A percentile compares a stretch with the other conserved stretches of the same genome.
These are phyloP conservation scores for Bombus superbus DNA, from an alignment of 1,140 invertebrate species.

Conservation along the genomic window DNA sequence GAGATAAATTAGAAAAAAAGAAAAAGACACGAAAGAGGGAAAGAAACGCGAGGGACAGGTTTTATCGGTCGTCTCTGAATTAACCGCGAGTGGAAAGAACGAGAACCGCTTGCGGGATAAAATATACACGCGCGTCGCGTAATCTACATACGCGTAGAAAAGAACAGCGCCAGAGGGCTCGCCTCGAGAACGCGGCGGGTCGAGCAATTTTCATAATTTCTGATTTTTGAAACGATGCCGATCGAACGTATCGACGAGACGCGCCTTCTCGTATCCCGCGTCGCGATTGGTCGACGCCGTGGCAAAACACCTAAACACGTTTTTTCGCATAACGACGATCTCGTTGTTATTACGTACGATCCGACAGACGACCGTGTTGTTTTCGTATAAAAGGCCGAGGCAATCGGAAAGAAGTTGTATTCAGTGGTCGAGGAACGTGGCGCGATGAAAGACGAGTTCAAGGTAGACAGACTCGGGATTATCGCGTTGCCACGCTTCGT, in stretches of 20 bases:
- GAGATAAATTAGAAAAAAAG: no score
- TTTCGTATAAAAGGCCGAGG: conserved; percentile 68
- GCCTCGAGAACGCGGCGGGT: not conserved
- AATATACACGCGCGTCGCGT: no score
- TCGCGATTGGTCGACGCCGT: conserved; percentile 53
- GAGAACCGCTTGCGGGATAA: no score
- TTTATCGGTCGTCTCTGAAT: not conserved
- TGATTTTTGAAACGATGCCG: not conserved
- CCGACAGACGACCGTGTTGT: conserved; percentile 40
- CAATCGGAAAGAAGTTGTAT: conserved; percentile 21
- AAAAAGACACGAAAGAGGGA: not conserved
- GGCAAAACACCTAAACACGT: conserved; percentile 69
- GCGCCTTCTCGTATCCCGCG: conserved; percentile 56
- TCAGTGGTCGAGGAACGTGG: conserved; percentile 5
- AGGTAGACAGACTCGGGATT: conserved; percentile 59
- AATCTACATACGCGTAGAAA: not conserved
- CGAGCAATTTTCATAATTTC: conserved; percentile 51
- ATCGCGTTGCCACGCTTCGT: not conserved
- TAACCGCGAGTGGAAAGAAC: no score
- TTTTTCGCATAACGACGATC: conserved; percentile 67
- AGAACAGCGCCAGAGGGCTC: conserved; percentile 23
- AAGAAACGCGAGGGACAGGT: not conserved
- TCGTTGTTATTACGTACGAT: conserved; percentile 13
- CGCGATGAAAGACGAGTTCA: conserved; percentile 72
- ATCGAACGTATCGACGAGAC: conserved; percentile 42